phyloP scores from a whole-genome alignment of 2,113 vertebrate genomes.

The Ameiurus melas region DNA sequence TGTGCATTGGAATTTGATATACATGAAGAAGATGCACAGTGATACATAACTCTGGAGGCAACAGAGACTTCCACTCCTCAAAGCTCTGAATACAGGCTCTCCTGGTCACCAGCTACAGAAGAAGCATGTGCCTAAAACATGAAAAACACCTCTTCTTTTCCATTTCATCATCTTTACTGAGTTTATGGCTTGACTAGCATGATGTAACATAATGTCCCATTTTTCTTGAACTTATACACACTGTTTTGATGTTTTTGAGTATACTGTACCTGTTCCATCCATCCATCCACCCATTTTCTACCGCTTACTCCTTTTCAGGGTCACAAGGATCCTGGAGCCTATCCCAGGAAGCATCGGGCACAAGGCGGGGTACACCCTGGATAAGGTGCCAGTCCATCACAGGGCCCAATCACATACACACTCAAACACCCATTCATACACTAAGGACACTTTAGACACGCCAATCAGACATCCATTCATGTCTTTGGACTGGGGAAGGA shows the following conservation, averaged over 20 bases:
- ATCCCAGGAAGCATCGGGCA: no score
- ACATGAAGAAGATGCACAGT: background rate
- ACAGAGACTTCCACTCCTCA: no score
- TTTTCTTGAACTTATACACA: background rate
- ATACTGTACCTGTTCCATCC: background rate
- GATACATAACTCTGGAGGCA: background rate
- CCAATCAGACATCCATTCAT: no score
- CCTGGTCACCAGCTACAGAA: background rate
- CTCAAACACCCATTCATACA: no score
- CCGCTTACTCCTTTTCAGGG: no score
- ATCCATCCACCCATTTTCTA: no score
- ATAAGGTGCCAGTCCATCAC: no score
- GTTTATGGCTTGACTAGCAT: background rate
- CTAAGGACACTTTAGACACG: no score
- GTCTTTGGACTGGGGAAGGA: no score
- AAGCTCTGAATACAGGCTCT: background rate
- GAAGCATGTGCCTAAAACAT: background rate
- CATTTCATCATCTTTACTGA: background rate
- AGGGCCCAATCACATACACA: no score
- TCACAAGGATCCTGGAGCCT: no score
- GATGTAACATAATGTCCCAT: background rate
- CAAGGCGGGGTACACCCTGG: no score
- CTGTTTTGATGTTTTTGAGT: background rate
- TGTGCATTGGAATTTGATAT: background rate
- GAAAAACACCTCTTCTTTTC: background rate